Conservation (phyloP, 1,140 invertebrate genomes). For the Trichonephila clavata region DNA sequence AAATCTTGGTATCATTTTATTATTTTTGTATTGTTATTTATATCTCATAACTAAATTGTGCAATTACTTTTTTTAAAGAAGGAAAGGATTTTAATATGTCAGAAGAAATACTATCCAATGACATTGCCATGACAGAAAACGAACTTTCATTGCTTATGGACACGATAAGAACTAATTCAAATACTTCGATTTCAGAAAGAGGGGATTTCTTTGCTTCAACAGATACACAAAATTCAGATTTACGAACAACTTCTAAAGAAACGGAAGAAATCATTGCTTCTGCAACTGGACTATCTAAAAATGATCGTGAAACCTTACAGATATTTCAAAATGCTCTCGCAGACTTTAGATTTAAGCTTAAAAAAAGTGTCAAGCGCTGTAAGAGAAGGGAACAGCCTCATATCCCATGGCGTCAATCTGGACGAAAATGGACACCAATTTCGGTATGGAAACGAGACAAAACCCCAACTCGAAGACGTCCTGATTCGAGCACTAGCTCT, state of each 20-base stretch:
- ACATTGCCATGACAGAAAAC: too few species aligned
- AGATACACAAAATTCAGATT: not conserved
- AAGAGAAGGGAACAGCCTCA: not conserved
- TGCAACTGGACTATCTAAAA: too few species aligned
- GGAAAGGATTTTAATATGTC: too few species aligned
- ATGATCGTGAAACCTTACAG: not conserved
- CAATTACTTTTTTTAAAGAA: too few species aligned
- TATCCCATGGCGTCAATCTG: not conserved
- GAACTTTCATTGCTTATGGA: too few species aligned
- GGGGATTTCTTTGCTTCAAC: not conserved
- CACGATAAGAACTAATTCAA: too few species aligned
- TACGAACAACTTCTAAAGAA: not conserved
- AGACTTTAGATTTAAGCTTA: not conserved
- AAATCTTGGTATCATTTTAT: too few species aligned
- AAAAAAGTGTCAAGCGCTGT: not conserved
- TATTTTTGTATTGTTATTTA: too few species aligned
- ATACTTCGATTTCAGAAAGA: not conserved
- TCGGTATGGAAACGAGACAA: not conserved
- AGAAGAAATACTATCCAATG: too few species aligned
- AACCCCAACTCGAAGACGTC: slow-evolving; percentile 9
- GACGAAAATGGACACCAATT: not conserved
- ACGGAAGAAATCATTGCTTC: not conserved
- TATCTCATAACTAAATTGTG: too few species aligned
- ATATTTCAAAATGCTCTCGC: not conserved
- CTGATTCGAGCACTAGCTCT: not conserved